Conservation (phyloP, 2,113 vertebrate species). For the Cyprinodon tularosa region DNA sequence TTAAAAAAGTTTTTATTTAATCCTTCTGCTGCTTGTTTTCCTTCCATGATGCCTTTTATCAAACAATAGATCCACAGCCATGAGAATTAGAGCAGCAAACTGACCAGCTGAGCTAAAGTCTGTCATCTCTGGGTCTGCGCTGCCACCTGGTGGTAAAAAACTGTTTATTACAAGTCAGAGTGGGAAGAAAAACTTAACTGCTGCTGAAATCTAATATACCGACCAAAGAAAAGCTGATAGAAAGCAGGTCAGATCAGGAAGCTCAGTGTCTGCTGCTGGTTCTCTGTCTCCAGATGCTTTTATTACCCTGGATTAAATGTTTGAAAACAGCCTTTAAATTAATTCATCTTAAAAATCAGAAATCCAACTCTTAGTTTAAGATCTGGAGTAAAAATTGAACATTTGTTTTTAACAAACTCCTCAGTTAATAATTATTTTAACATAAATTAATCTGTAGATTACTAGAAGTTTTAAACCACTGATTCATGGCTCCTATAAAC, state of each 20-base stretch:
- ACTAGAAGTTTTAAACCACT: too few relatives aligned
- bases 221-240: neutral
- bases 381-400: neutral
- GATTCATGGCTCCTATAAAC: too few relatives aligned
- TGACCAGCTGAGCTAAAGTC: neutral
- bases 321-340: neutral
- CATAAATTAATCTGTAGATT: neutral
- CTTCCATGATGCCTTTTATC: neutral
- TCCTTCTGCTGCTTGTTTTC: constrained; percentile 17
- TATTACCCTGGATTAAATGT: neutral
- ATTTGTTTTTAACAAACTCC: too few relatives aligned
- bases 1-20: neutral
- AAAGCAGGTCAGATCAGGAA: too few relatives aligned
- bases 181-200: neutral
- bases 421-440: neutral
- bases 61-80: constrained; percentile 2
- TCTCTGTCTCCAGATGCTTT: neutral
- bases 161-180: neutral
- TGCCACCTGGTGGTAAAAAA: constrained; percentile 61
- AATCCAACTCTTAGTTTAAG: neutral
- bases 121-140: constrained; percentile 4
- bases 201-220: neutral
- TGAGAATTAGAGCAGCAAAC: neutral
- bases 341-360: neutral
- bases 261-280: neutral